Evolutionary conservation across 2,797 vertebrate genomes (phyloP).

Genomic region (Serranus cabrilla): DNA sequence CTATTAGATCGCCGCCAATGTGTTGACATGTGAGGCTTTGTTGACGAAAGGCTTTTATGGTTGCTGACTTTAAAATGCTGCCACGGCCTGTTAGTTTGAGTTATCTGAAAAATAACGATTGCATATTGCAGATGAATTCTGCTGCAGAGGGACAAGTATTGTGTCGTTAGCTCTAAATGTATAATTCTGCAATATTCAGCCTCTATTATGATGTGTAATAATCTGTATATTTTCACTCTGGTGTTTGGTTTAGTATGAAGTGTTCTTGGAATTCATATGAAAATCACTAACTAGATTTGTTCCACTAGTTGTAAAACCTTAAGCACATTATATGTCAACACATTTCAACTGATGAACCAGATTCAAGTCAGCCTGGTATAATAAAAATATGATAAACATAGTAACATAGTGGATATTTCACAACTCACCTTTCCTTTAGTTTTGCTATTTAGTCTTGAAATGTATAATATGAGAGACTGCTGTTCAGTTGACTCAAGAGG

Average conservation of each 20-base stretch:
- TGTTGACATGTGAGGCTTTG: conserved; percentile 61
- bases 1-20: conserved; percentile 53
- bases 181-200: neutral
- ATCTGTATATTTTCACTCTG: neutral
- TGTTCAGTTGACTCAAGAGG: too few relatives aligned
- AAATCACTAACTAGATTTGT: neutral
- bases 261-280: neutral
- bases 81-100: conserved; percentile 21
- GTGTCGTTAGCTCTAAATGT: neutral
- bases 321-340: neutral
- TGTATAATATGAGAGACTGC: too few relatives aligned
- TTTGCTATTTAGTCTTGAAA: too few relatives aligned
- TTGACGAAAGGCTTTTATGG: conserved; percentile 51
- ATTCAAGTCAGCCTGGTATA: neutral
- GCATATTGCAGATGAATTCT: neutral
- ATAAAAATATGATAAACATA: neutral
- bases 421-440: neutral
- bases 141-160: neutral
- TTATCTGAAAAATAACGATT: conserved; percentile 8
- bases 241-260: conserved; percentile 1
- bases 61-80: conserved; percentile 36
- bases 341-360: neutral
- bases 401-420: neutral
- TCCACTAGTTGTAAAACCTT: neutral
- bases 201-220: neutral